Evolutionary conservation across 23 tunicate species (phyloP), one percentile per base, ranked within the genome.

Genomic region (Botrylloides violaceus): DNA sequence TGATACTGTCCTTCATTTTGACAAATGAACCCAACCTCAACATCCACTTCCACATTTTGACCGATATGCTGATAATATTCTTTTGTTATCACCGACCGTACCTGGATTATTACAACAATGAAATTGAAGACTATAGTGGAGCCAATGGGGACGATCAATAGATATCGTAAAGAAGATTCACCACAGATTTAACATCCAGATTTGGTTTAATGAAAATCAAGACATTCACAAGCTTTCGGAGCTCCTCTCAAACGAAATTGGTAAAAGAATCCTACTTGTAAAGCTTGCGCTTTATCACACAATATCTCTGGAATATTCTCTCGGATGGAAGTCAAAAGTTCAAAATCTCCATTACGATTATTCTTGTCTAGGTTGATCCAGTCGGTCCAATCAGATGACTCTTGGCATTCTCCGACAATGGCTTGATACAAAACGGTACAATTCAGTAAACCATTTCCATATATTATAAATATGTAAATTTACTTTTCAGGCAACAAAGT

Each of bases 401-500:
- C 53, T 43, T 43, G 53, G 15, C 53, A 43, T 43, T 7, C 53
- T 43, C 53, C 53, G 9, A 43, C 15, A 7, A 43, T 15, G 15
- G 9, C 53, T 43, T 43, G 53, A 43, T 7, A 43, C 15, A 43
- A 7, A 43, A 9, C 9, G 15, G 53, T 43, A 43, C 9, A 43
- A 43, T 43, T 43, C n/a, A n/a, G n/a, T n/a, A n/a, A n/a, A n/a
- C n/a, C n/a, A n/a, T n/a, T n/a, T n/a, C n/a, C n/a, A n/a, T n/a
- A n/a, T n/a, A n/a, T n/a, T n/a, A n/a, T n/a, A n/a, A n/a, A n/a
- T n/a, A n/a, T n/a, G n/a, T n/a, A 49, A 49, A 19, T 49, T 60
- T 23, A 1, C 70, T 56, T 66, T 75, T 61, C 58, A 55, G 37
- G 36, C 83, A 79, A 34, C 83, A 79, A 22, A 79, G 49, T 29